Conservation (phyloP, 2,797 vertebrate genomes). For the Aeoliscus strigatus region DNA sequence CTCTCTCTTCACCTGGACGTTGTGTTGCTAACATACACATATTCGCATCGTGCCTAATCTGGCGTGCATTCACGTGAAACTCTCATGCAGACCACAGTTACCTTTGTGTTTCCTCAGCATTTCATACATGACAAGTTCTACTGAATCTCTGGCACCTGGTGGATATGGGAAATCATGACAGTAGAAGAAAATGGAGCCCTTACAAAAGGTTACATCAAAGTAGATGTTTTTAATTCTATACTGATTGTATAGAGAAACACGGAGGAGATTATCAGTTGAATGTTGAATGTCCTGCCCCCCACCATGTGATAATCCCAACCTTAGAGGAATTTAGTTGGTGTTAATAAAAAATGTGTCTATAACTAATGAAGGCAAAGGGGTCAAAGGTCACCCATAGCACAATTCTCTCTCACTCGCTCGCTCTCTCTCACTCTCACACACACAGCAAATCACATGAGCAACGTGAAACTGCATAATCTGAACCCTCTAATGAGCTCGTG, state of each 20-base stretch:
- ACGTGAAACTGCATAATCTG: slow-evolving; percentile 37
- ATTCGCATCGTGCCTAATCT: slow-evolving; percentile 29
- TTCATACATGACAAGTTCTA: neutral
- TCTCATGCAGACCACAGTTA: slow-evolving; percentile 2
- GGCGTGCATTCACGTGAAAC: slow-evolving; percentile 17
- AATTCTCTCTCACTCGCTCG: slow-evolving; percentile 23
- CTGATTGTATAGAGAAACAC: no score
- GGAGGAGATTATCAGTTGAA: no score
- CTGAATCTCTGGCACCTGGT: no score
- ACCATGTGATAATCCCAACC: neutral
- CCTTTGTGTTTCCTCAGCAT: slow-evolving; percentile 17
- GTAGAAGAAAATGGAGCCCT: no score
- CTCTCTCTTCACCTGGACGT: slow-evolving; percentile 44
- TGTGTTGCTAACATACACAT: slow-evolving; percentile 31
- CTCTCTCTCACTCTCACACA: no score
- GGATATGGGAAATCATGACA: no score
- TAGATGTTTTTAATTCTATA: no score
- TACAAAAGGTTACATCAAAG: no score
- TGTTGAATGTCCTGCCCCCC: neutral
- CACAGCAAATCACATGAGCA: slow-evolving; percentile 53
- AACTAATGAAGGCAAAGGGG: slow-evolving; percentile 17
- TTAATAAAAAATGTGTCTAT: no score
- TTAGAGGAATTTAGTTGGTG: neutral
- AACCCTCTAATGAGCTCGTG: slow-evolving; percentile 9
- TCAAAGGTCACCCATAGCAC: slow-evolving; percentile 15